A percentile compares a stretch with the other conserved stretches of the same genome.
phyloP scores from a whole-genome alignment of 2,888 invertebrate genomes.

The Apotomis turbidana region DNA sequence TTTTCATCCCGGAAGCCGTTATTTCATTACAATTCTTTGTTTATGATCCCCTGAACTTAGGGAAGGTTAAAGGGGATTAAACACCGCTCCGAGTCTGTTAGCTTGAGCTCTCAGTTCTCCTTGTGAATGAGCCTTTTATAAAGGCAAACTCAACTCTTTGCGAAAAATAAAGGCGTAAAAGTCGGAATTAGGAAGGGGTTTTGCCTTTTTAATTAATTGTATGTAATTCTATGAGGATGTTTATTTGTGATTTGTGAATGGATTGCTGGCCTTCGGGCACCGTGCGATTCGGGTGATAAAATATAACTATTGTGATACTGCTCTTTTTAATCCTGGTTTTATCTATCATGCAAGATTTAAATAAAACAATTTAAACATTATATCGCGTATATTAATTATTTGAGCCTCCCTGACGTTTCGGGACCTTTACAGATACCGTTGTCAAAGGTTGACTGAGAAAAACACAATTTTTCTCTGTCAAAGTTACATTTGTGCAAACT shows the following conservation, averaged over 20 bases:
- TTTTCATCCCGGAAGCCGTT: conserved; percentile 10
- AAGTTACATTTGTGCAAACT: too few relatives aligned
- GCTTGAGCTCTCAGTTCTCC: conserved; percentile 36
- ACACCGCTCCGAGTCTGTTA: conserved; percentile 38
- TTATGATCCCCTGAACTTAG: conserved; percentile 27
- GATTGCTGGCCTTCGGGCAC: too few relatives aligned
- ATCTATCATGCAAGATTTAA: too few relatives aligned
- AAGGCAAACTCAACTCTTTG: conserved; percentile 36
- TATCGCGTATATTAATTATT: too few relatives aligned
- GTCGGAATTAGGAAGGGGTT: conserved; percentile 37
- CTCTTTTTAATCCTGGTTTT: too few relatives aligned
- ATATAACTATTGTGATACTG: too few relatives aligned
- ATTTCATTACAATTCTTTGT: conserved; percentile 36
- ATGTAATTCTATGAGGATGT: background rate
- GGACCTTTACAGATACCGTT: too few relatives aligned
- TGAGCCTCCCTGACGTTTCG: too few relatives aligned
- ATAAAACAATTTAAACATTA: too few relatives aligned
- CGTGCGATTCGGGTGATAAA: too few relatives aligned
- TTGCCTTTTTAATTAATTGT: conserved; percentile 39
- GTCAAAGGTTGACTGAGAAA: too few relatives aligned
- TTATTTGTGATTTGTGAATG: background rate
- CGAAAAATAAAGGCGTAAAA: conserved; percentile 35
- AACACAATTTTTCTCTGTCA: too few relatives aligned
- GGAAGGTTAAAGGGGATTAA: conserved; percentile 41
- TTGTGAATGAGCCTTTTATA: conserved; percentile 32